phyloP scores from a whole-genome alignment of 2,888 invertebrate genomes.

The Coelinius sp. region DNA sequence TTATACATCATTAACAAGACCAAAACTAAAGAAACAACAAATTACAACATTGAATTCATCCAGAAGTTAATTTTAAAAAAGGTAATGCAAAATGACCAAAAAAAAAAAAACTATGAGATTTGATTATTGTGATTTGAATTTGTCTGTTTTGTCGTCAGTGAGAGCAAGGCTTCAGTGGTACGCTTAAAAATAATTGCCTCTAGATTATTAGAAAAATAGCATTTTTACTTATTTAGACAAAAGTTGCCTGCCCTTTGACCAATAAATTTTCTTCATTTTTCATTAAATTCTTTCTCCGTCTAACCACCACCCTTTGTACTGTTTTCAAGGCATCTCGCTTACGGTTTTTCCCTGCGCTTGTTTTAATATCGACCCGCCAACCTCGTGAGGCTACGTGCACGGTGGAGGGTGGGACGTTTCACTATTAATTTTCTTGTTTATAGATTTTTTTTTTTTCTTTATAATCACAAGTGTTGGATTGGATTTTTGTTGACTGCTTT shows the following conservation, averaged over 20 bases:
- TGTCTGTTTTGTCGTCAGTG: conserved; percentile 56
- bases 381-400: conserved; percentile 23
- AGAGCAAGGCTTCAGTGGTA: conserved; percentile 71
- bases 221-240: conserved; percentile 70
- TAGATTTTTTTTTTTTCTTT: conserved; percentile 21
- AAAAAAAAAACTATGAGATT: conserved; percentile 1
- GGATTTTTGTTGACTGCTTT: conserved; percentile 23
- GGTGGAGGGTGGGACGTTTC: conserved; percentile 28
- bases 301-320: conserved; percentile 66
- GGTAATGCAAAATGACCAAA: no score
- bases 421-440: conserved; percentile 29
- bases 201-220: conserved; percentile 62
- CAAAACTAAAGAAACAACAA: conserved; percentile 33
- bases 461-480: conserved; percentile 28
- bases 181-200: conserved; percentile 66
- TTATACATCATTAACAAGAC: no score
- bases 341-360: conserved; percentile 64
- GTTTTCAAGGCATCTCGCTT: conserved; percentile 72
- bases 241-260: conserved; percentile 70
- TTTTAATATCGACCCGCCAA: conserved; percentile 29
- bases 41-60: neutral
- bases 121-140: conserved; percentile 36
- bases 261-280: conserved; percentile 46
- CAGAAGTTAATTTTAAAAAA: neutral
- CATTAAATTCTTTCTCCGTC: conserved; percentile 39